Evolutionary conservation across 2,113 vertebrate genomes (phyloP).

Genomic region (Ptilonorhynchus violaceus): DNA sequence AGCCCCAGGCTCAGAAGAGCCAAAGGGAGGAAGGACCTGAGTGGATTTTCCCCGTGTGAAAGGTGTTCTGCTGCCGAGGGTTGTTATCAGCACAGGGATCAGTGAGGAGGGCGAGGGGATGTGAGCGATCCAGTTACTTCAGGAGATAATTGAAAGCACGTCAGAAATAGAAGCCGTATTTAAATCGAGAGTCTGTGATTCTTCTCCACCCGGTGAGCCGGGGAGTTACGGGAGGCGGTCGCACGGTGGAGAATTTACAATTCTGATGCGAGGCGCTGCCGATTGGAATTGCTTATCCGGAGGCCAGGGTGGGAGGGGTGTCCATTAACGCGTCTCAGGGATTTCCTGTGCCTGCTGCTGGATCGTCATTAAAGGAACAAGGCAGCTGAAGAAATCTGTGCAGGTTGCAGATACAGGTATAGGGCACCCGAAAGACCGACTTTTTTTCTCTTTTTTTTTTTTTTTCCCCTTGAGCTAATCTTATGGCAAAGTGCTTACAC

Average conservation of each 20-base stretch:
- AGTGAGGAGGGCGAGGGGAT: background rate
- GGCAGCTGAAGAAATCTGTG: background rate
- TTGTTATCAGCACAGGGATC: background rate
- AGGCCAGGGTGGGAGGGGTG: background rate
- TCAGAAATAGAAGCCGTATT: background rate
- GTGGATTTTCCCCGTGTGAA: background rate
- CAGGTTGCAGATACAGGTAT: background rate
- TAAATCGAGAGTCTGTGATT: background rate
- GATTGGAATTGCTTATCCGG: conserved; percentile 48
- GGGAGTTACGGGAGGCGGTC: background rate
- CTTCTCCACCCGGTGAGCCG: background rate
- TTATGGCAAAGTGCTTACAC: background rate
- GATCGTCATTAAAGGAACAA: background rate
- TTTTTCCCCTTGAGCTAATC: background rate
- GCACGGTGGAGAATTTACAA: conserved; percentile 7
- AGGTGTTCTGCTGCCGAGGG: background rate
- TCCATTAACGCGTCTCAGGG: conserved; percentile 32
- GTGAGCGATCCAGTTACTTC: background rate
- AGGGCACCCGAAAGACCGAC: background rate
- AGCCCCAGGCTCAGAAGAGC: background rate
- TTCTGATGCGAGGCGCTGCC: background rate
- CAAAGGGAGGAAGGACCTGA: rapidly evolving
- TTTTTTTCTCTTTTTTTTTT: background rate
- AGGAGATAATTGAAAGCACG: background rate
- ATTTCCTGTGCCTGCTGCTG: conserved; percentile 11